phyloP scores from a whole-genome alignment of 1,140 invertebrate species.

The Alviniconcha marisindica region DNA sequence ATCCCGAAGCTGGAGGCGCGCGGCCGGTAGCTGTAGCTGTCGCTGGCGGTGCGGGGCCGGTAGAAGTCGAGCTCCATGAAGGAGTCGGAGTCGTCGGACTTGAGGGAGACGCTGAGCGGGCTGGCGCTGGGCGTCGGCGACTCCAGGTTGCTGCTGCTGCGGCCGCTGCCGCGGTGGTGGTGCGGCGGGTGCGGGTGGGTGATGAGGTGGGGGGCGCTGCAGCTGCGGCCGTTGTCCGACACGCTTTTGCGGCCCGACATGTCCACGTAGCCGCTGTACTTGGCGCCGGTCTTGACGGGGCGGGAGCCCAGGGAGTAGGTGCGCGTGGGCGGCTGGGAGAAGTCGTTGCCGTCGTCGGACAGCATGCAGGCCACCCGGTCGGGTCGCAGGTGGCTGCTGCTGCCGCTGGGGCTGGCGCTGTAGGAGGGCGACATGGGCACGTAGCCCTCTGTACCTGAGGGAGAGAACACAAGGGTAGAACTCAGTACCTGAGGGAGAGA shows the following conservation, averaged over 20 bases:
- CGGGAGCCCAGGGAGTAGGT: constrained; percentile 92
- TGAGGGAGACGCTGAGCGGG: constrained; percentile 60
- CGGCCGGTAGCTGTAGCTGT: constrained; percentile 68
- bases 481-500: no score
- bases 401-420: constrained; percentile 51
- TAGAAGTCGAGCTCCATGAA: constrained; percentile 71
- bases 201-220: constrained; percentile 70
- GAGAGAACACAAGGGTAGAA: background rate
- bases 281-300: constrained; percentile 70
- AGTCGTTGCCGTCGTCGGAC: constrained; percentile 65
- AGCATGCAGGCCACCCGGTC: constrained; percentile 69
- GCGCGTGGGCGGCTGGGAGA: constrained; percentile 75
- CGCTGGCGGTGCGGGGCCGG: constrained; percentile 71
- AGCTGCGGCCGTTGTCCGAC: constrained; percentile 62
- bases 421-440: constrained; percentile 61
- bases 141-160: constrained; percentile 35
- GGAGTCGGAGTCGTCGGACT: constrained; percentile 69
- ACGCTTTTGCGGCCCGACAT: constrained; percentile 48
- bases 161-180: constrained; percentile 13
- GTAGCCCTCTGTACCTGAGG: constrained; percentile 66
- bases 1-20: constrained; percentile 70
- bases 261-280: constrained; percentile 31
- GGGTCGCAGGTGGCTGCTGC: constrained; percentile 56
- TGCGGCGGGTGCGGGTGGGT: constrained; percentile 54
- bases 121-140: constrained; percentile 51